Conservation (phyloP, 2,113 vertebrate species). For the Fulica atra region DNA sequence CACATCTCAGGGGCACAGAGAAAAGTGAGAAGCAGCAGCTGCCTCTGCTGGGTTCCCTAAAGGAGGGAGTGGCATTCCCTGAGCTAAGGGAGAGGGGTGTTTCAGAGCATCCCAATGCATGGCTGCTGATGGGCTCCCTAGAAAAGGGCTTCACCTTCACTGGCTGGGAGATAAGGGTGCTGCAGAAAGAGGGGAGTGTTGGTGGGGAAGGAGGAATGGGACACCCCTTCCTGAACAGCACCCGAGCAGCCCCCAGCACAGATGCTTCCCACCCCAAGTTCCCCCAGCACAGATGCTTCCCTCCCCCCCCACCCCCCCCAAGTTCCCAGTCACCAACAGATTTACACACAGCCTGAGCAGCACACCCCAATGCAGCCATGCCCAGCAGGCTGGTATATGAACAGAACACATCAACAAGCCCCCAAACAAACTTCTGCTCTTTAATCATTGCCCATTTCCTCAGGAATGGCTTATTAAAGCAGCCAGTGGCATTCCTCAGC, state of each 20-base stretch:
- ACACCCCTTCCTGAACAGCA: not conserved
- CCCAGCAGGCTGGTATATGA: not conserved
- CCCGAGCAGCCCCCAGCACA: not conserved
- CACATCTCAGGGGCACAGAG: not conserved
- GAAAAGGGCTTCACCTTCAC: not conserved
- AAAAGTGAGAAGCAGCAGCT: constrained; percentile 8
- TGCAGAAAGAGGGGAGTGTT: not conserved
- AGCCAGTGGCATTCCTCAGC: constrained; percentile 34
- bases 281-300: too few species aligned
- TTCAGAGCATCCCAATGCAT: not conserved
- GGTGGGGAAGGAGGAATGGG: constrained; percentile 2
- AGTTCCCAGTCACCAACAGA: not conserved
- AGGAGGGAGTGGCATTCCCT: constrained; percentile 19
- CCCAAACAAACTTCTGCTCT: not conserved
- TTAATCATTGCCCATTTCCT: constrained; percentile 12
- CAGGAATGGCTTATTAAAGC: constrained; percentile 33
- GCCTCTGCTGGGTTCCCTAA: not conserved
- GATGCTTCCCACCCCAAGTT: too few species aligned
- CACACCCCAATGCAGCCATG: not conserved
- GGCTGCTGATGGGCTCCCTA: not conserved
- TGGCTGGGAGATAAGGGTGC: not conserved
- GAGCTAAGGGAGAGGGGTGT: not conserved
- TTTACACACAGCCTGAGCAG: not conserved
- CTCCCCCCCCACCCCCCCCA: too few species aligned
- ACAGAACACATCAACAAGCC: not conserved